Evolutionary conservation across 2,888 invertebrate genomes (phyloP), one percentile per base, ranked within the genome.

Genomic region (Agrotis puta): DNA sequence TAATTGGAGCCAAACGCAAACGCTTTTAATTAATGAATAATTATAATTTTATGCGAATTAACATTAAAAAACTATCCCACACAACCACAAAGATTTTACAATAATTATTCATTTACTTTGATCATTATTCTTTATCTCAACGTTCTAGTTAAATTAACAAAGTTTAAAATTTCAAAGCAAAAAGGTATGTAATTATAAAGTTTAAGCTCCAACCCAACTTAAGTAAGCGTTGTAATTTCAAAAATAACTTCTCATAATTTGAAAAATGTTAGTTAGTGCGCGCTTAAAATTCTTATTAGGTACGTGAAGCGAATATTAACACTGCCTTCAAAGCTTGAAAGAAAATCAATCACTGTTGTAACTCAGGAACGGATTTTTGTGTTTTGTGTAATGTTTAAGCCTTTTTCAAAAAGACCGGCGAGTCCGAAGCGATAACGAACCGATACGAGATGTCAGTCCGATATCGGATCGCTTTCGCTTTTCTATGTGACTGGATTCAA

Each of bases 121-220:
- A 76, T 78, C 74, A 79, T 81, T 83, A 83, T 74, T 74, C 70
- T 59, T 64, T 65, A 74, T 77, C 64, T 72, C 80, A 69, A 68
- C 22, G 66, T 70, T 74, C 70, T 69, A 73, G 62, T 74, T 65
- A 81, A 80, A 83, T 84, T 76, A 76, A 83, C 64, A 74, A 83
- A 85, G 83, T 85, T 85, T 73, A 54, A 72, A 83, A 70, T 81
- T 81, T 78, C 78, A 78, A 85, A 84, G 83, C 81, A 65, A 74
- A 80, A 83, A 77, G 71, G 83, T 73, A 76, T 81, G 83, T 83
- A 84, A 84, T 84, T 84, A 85, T 78, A 81, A 85, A 84, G 83
- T 84, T 84, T 82, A 54, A 69, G 66, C 66, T 70, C 63, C 72
- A 72, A 78, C 75, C 77, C 18, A 85, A 83, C 72, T 85, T 66